phyloP scores from a whole-genome alignment of 2,797 vertebrate species.

The Molothrus ater region DNA sequence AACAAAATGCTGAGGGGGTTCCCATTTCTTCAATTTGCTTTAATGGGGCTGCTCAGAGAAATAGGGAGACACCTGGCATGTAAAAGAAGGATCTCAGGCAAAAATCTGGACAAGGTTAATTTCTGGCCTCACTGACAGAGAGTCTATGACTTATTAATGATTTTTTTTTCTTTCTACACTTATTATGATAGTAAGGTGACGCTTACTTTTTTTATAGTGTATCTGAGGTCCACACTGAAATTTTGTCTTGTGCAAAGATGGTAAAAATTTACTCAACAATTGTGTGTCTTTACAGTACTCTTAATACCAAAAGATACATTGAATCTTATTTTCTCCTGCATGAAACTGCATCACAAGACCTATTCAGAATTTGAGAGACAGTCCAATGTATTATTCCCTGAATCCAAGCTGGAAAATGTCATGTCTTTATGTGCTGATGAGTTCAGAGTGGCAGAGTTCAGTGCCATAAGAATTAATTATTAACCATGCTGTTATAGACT shows the following conservation, averaged over 20 bases:
- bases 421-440: neutral
- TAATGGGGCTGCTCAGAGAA: neutral
- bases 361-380: neutral
- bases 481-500: neutral
- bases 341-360: neutral
- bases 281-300: neutral
- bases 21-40: neutral
- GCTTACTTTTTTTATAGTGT: neutral
- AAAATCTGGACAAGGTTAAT: neutral
- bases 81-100: neutral
- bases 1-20: neutral
- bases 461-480: conserved; percentile 6
- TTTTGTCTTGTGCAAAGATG: neutral
- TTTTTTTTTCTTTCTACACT: neutral
- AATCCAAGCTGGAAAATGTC: neutral
- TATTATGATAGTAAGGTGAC: neutral
- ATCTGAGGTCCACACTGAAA: neutral
- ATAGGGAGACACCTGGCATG: neutral
- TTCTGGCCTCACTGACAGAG: neutral
- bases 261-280: neutral
- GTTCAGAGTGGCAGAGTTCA: neutral
- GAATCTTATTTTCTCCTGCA: neutral
- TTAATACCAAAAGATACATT: neutral
- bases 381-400: neutral
- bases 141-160: neutral